Evolutionary conservation across 2,888 invertebrate species (phyloP), one percentile per base, ranked within the genome.

Genomic region (Bombyx huttoni): DNA sequence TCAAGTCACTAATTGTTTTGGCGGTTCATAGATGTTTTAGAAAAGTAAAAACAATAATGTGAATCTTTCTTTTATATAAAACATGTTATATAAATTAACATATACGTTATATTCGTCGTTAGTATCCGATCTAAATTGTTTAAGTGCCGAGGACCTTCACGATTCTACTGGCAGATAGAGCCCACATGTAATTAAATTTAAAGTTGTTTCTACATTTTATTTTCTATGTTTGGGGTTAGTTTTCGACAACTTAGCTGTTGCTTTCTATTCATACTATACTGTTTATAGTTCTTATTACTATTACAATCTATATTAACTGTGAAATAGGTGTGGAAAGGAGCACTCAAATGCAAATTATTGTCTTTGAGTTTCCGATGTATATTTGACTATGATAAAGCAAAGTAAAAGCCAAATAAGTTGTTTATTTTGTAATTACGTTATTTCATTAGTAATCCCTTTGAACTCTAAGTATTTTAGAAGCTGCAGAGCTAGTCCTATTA

Each of bases 161-260:
- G 83, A 81, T 81, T 73, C 64, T 57, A 57, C 54, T 57, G 58
- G 57, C 58, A 70, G 82, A 84, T 83, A 82, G 65, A 63, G 67
- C 76, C 75, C 76, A 64, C 69, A 73, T 79, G 68, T 77, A 78
- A 83, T 82, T 81, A 80, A 75, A 65, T 73, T 63, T 55, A 57
- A 57, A 58, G 67, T 69, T 73, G 72, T 70, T 67, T 61, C 56
- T 63, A 58, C 54, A 55, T 56, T 61, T 58, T 56, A 61, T 55
- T 60, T 54, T 61, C 58, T 57, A 60, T 58, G 65, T 62, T 58
- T 48, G 51, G 51, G 60, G 54, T 61, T 49, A 69, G 67, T 75
- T 80, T 74, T 73, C 64, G 67, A 67, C 69, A 60, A 74, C 73
- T 76, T 74, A 79, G 77, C 73, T 69, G 73, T 66, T 68, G 73